Conservation (phyloP, 1,140 invertebrate species). For the Drosophila sturtevanti region DNA sequence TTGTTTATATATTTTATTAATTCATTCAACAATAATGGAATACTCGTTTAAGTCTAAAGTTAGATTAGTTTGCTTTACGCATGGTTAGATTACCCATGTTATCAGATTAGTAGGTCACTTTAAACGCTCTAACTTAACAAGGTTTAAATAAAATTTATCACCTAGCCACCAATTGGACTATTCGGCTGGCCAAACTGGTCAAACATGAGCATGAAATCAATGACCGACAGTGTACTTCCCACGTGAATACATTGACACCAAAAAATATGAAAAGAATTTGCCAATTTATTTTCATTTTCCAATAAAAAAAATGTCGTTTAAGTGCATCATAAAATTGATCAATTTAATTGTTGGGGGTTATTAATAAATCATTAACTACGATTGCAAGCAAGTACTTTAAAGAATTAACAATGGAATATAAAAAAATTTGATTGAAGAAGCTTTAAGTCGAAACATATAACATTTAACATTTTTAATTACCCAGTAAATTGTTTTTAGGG, state of each 20-base stretch:
- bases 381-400: background rate
- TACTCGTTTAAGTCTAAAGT: background rate
- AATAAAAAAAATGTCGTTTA: background rate
- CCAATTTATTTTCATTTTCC: conserved; percentile 22
- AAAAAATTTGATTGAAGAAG: background rate
- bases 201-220: conserved; percentile 4
- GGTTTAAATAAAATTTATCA: conserved; percentile 24
- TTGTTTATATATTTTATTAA: background rate
- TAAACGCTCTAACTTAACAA: background rate
- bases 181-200: conserved; percentile 23
- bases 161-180: conserved; percentile 5
- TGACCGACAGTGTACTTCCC: conserved; percentile 3
- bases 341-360: conserved; percentile 5
- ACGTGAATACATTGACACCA: background rate
- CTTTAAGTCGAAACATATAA: background rate
- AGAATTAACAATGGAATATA: background rate
- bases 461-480: too few species aligned
- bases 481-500: too few species aligned
- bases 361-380: conserved; percentile 6
- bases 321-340: conserved; percentile 18
- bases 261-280: conserved; percentile 12
- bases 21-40: background rate
- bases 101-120: background rate
- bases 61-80: too few species aligned
- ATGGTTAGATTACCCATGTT: background rate